A percentile compares a stretch with the other conserved stretches of the same genome.
Evolutionary conservation across 2,888 invertebrate genomes (phyloP).

Genomic region (Drepanosiphum platanoidis): DNA sequence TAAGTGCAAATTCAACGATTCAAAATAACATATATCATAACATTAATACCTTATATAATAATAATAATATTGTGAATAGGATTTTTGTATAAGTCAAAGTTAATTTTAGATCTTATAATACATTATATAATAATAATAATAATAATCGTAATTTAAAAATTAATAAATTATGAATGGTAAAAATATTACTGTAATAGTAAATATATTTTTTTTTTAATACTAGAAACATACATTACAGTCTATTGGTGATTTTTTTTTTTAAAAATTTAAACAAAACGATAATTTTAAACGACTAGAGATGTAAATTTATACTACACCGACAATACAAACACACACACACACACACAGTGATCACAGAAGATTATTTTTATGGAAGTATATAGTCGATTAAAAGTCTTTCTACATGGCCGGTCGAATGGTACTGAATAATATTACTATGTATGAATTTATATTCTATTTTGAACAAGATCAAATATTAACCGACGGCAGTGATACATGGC

Average conservation of each 20-base stretch:
- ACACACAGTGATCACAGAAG: background rate
- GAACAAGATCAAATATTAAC: background rate
- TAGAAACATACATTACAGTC: constrained; percentile 31
- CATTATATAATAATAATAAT: background rate
- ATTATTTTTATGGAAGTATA: constrained; percentile 24
- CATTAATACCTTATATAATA: background rate
- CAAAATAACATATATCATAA: background rate
- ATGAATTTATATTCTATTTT: background rate
- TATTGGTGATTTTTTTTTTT: constrained; percentile 14
- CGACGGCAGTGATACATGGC: no score
- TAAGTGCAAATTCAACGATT: no score
- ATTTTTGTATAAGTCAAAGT: background rate
- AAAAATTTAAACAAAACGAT: background rate
- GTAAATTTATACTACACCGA: background rate
- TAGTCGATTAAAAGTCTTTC: background rate
- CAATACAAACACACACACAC: no score
- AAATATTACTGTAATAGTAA: constrained; percentile 23
- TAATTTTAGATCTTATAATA: constrained; percentile 7
- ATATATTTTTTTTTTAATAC: background rate
- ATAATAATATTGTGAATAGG: constrained; percentile 18
- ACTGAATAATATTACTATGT: no score
- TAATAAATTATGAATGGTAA: constrained; percentile 7
- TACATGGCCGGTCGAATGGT: background rate
- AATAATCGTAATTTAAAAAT: no score
- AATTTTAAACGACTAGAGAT: constrained; percentile 1